These are phyloP conservation scores for Dolomedes plantarius DNA, from an alignment of 2,888 invertebrate genomes.

Conservation along the genomic window DNA sequence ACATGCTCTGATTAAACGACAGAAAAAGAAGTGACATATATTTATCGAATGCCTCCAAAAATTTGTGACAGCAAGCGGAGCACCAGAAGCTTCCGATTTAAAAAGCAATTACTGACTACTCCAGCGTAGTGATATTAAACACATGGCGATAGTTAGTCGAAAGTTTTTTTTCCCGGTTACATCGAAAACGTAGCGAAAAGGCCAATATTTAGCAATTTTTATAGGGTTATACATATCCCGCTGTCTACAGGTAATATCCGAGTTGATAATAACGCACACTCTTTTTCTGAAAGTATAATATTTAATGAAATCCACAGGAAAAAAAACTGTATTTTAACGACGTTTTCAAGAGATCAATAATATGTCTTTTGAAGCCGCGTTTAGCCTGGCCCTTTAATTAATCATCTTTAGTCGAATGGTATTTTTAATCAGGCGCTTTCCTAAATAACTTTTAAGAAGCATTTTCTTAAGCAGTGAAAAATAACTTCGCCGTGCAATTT, in stretches of 20 bases:
- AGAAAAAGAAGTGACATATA: background rate
- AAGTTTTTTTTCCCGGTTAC: background rate
- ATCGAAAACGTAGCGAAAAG: background rate
- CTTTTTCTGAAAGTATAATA: background rate
- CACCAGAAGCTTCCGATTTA: background rate
- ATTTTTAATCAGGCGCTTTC: constrained; percentile 56
- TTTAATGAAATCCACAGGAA: constrained; percentile 25
- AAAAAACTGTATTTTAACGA: constrained; percentile 46
- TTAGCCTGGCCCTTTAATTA: constrained; percentile 53
- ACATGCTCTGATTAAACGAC: no score
- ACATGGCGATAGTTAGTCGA: background rate
- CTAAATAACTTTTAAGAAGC: constrained; percentile 50
- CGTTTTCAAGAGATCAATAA: constrained; percentile 59
- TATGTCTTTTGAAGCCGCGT: constrained; percentile 52
- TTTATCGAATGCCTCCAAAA: background rate
- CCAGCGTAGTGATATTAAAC: background rate
- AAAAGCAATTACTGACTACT: constrained; percentile 3
- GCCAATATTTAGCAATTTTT: constrained; percentile 9
- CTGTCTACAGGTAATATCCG: constrained; percentile 19
- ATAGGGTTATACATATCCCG: background rate
- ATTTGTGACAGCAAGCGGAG: background rate
- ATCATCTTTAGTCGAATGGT: constrained; percentile 61
- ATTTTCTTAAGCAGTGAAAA: constrained; percentile 48
- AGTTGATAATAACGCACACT: background rate
- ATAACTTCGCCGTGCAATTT: constrained; percentile 42